Evolutionary conservation across 1,140 invertebrate genomes (phyloP).

Genomic region (Probaryconus sp.): DNA sequence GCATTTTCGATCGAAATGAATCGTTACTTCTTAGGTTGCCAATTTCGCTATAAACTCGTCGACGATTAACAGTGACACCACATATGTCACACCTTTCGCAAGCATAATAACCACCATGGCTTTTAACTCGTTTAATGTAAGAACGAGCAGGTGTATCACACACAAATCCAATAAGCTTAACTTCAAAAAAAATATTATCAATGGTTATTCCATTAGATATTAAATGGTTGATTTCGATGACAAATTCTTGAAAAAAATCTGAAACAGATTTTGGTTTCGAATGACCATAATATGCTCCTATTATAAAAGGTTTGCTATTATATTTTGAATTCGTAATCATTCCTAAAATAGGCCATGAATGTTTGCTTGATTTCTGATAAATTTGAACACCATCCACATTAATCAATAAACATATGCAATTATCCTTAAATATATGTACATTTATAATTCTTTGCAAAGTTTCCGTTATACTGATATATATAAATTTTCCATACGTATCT

Average conservation of each 20-base stretch:
- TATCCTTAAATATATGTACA: not conserved
- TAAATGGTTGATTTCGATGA: not conserved
- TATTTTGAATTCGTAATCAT: conserved; percentile 7
- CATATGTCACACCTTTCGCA: conserved; percentile 32
- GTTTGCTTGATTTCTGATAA: not conserved
- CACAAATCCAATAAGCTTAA: not conserved
- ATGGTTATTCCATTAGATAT: conserved; percentile 9
- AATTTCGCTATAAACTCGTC: conserved; percentile 13
- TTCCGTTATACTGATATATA: not conserved
- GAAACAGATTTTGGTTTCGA: not conserved
- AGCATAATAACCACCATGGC: conserved; percentile 21
- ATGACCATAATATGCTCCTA: conserved; percentile 8
- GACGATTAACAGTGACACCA: conserved; percentile 4
- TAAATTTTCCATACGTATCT: not conserved
- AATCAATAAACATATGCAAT: not conserved
- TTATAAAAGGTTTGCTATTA: conserved; percentile 3
- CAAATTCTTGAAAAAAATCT: conserved; percentile 3
- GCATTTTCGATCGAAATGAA: conserved; percentile 36
- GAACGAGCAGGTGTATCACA: conserved; percentile 28
- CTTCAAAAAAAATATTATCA: not conserved
- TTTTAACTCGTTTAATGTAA: conserved; percentile 24
- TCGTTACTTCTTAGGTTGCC: conserved; percentile 18
- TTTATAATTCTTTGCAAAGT: not conserved
- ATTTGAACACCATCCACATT: not conserved
- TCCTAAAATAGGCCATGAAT: conserved; percentile 18